These are phyloP conservation scores for Gila robusta DNA, from an alignment of 2,797 vertebrate genomes.

Conservation along the genomic window DNA sequence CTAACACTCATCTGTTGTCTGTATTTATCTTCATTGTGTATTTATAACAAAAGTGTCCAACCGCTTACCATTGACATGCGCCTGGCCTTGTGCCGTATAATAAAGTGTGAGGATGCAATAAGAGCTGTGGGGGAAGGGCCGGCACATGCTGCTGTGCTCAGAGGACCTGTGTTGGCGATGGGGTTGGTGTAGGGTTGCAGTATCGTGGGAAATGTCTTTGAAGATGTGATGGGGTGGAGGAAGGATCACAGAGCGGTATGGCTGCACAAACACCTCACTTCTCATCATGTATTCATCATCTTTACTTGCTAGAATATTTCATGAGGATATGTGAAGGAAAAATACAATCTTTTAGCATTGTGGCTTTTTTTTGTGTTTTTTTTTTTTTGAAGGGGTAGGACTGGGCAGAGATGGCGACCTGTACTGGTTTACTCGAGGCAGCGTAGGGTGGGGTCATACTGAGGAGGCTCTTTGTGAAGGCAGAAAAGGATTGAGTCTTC, in stretches of 20 bases:
- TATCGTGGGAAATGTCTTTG: slow-evolving; percentile 48
- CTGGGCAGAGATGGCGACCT: neutral
- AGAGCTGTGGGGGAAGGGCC: slow-evolving; percentile 21
- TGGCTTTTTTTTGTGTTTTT: neutral
- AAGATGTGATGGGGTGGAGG: slow-evolving; percentile 56
- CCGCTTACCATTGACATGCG: neutral
- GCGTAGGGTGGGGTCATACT: neutral
- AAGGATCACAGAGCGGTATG: slow-evolving; percentile 57
- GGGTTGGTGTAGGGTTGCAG: slow-evolving; percentile 28
- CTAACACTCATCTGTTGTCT: slow-evolving; percentile 6
- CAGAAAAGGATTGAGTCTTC: neutral
- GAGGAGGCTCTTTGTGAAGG: slow-evolving; percentile 27
- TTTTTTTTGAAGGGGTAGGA: neutral
- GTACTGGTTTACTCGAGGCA: neutral
- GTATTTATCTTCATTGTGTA: slow-evolving; percentile 1
- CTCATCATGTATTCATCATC: slow-evolving; percentile 73
- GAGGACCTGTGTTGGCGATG: neutral
- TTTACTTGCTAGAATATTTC: slow-evolving; percentile 70
- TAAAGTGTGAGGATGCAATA: slow-evolving; percentile 21
- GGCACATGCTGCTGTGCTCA: slow-evolving; percentile 32
- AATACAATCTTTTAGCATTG: neutral
- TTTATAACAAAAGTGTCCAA: neutral
- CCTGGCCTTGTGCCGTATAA: slow-evolving; percentile 20
- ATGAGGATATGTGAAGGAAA: slow-evolving; percentile 18
- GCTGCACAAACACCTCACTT: slow-evolving; percentile 61